Evolutionary conservation across 1,140 invertebrate species (phyloP).

Genomic region (Ostrea edulis): DNA sequence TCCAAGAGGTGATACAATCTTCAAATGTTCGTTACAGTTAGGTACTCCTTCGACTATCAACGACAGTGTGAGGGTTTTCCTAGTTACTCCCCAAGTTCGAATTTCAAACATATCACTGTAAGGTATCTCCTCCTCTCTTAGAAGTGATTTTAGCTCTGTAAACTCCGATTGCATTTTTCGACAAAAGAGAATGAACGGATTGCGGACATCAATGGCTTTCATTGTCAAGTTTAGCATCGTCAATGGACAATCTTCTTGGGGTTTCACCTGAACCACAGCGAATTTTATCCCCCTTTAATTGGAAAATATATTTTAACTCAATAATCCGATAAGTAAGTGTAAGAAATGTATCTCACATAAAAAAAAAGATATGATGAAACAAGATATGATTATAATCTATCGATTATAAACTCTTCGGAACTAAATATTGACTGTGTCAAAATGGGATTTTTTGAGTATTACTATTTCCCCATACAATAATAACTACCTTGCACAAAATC

Average conservation of each 20-base stretch:
- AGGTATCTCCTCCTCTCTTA: neutral
- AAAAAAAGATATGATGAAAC: too few species aligned
- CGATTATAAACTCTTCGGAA: too few species aligned
- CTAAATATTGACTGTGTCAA: too few species aligned
- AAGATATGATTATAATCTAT: too few species aligned
- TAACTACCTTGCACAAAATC: too few species aligned
- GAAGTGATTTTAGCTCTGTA: neutral
- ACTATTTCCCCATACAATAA: too few species aligned
- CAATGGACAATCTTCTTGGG: neutral
- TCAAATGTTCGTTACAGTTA: slow-evolving; percentile 32
- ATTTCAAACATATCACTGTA: slow-evolving; percentile 33
- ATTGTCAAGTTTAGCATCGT: neutral
- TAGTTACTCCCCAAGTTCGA: slow-evolving; percentile 23
- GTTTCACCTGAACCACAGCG: neutral
- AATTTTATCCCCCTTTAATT: neutral
- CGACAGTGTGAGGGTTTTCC: slow-evolving; percentile 6
- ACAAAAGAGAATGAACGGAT: neutral
- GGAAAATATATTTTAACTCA: neutral
- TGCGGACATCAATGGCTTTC: neutral
- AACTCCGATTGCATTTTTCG: slow-evolving; percentile 28
- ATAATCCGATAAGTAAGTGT: too few species aligned
- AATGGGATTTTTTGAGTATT: too few species aligned
- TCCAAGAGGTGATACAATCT: neutral
- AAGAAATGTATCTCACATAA: too few species aligned
- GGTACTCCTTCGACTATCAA: slow-evolving; percentile 29